phyloP scores from a whole-genome alignment of 2,888 invertebrate species.

The Melieria picta region DNA sequence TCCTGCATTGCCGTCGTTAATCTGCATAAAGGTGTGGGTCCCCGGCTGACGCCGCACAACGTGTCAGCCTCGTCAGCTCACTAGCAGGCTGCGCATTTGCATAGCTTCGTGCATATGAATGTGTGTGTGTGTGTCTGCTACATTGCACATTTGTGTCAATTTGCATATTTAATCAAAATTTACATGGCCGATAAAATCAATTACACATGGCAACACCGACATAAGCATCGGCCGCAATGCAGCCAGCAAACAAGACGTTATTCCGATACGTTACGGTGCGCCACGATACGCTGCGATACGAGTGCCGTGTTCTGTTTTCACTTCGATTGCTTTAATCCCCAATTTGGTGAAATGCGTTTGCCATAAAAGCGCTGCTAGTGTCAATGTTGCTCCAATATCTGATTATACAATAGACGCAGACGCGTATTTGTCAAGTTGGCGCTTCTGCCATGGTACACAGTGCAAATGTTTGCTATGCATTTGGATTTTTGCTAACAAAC shows the following conservation, averaged over 20 bases:
- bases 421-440: too few species aligned
- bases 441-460: too few species aligned
- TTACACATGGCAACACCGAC: slow-evolving; percentile 53
- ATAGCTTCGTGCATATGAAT: not conserved
- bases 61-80: not conserved
- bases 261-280: not conserved
- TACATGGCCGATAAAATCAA: slow-evolving; percentile 68
- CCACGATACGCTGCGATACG: too few species aligned
- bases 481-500: too few species aligned
- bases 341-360: not conserved
- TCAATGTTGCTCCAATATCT: too few species aligned
- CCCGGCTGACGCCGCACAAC: too few species aligned
- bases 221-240: slow-evolving; percentile 27
- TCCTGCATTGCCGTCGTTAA: slow-evolving; percentile 7
- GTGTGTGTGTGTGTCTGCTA: slow-evolving; percentile 36
- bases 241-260: not conserved
- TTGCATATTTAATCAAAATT: slow-evolving; percentile 68
- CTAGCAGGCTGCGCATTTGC: slow-evolving; percentile 41
- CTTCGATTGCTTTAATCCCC: slow-evolving; percentile 14
- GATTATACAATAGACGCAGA: too few species aligned
- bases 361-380: too few species aligned
- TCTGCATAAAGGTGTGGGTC: not conserved
- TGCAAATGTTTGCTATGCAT: too few species aligned
- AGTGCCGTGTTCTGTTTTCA: slow-evolving; percentile 23
- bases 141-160: slow-evolving; percentile 62